Evolutionary conservation across 2,888 invertebrate genomes (phyloP), one percentile per base, ranked within the genome.

Genomic region (Macaria liturata): DNA sequence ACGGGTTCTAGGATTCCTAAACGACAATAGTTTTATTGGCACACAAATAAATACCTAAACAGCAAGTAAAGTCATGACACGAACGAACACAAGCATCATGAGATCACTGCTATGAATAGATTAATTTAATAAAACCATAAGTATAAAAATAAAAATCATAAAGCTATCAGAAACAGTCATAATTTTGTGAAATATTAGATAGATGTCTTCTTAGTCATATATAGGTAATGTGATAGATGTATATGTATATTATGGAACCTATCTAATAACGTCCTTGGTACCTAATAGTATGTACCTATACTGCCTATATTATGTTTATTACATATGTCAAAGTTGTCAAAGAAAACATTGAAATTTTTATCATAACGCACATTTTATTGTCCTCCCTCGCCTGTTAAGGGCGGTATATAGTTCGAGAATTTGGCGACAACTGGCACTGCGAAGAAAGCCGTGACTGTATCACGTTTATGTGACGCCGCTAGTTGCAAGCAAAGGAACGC

Each of bases 381-480:
- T 37, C 34, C 34, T 37, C 34, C 34, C 34, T 37, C 34, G 7
- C 34, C 34, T 37, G 7, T 37, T 6, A 4, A 6, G 4, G 34
- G 34, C 8, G 46, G 32, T 4, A 56, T 45, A 62, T 75, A 83
- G 59, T 81, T 87, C 8, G 72, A 54, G 67, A 86, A 90, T 45
- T 66, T 74, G 0, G 79, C 80, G 20, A 66, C 46, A n/a, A 89
- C 67, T 0, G 86, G 86, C 45, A 89, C 75, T 2, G 68, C 57
- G 62, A 84, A 88, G 61, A 80, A 80, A 0, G 77, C 83, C 0
- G 77, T 74, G 0, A 85, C 80, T n/a, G 57, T 62, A 57, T 89
- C 88, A 9, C 86, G 78, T 57, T 77, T 66, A 62, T 86, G 78
- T 4, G 78, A 75, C 4, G 85, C 80, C 4, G 84, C 81, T 9